Base-by-base conservation (phyloP, 2,888 invertebrate genomes). In the Rhogogaster chlorosoma region DNA sequence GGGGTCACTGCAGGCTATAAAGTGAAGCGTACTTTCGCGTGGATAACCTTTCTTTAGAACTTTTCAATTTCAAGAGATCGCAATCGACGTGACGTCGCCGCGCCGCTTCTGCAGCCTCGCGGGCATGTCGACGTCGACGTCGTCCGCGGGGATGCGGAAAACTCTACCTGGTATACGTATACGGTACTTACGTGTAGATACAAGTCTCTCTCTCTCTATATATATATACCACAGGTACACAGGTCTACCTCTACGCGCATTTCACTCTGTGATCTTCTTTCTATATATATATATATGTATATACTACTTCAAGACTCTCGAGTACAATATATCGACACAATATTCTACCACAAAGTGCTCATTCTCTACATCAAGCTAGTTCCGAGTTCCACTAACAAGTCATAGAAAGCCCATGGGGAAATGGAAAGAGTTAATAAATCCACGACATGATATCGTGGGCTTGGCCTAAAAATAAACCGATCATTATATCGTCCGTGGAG, bases 1-100 rank as follows among this genome's bases (percentile, higher is more conserved):
- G 80, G 80, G 80, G 80, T 80, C 80, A 80, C 80, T 80, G 80
- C 80, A 61, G 80, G 80, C 80, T 80, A 80, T 80, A 80, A 57
- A 80, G 61, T 57, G 80, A 80, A 80, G 80, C 80, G 80, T 80
- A 80, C 80, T 80, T 80, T 80, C 80, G 57, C 78, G 57, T 61
- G 80, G 80, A 80, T 80, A 80, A 80, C 80, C 80, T 80, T 38
- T 80, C 80, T 61, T 77, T 32, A 61, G 80, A 80, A 80, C 80
- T 80, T 80, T 80, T 80, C 80, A 80, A 80, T 80, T 80, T 61
- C 80, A 61, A 61, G 80, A 80, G 80, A 80, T 80, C 80, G 57
- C 80, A 80, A 80, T 80, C 80, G 80, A 80, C 80, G 80, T 80
- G 80, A 80, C 80, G 80, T 80, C n/a, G 80, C 57, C 57, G 61